Conservation (phyloP, 2,113 vertebrate species). For the Hemiscyllium ocellatum region DNA sequence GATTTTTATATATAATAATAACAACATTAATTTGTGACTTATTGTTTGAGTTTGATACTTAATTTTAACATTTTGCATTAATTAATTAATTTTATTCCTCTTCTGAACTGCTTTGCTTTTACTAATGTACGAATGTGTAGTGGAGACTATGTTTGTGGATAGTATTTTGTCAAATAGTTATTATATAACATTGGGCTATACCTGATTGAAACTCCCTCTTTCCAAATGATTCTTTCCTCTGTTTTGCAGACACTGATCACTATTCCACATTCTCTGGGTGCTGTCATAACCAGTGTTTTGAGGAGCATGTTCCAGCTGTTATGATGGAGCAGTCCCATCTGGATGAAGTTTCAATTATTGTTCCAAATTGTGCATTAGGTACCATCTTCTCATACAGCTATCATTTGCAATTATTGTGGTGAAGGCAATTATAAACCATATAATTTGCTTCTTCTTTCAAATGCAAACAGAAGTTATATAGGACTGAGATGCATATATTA, state of each 20-base stretch:
- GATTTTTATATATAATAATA: neutral
- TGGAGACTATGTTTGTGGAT: neutral
- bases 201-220: neutral
- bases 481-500: neutral
- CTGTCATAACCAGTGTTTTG: slow-evolving; percentile 47
- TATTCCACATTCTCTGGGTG: slow-evolving; percentile 43
- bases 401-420: neutral
- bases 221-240: slow-evolving; percentile 1
- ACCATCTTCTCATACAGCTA: neutral
- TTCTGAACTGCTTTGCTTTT: neutral
- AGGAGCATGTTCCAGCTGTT: slow-evolving; percentile 37
- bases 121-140: neutral
- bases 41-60: neutral
- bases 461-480: neutral
- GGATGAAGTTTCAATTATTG: slow-evolving; percentile 32
- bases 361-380: slow-evolving; percentile 33
- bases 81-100: neutral
- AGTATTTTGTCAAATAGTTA: no score
- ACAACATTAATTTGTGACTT: neutral
- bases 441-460: neutral
- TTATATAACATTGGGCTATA: neutral
- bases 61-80: neutral
- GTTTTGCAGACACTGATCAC: slow-evolving; percentile 26
- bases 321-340: slow-evolving; percentile 27
- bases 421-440: no score